A percentile compares a stretch with the other conserved stretches of the same genome.
These are phyloP conservation scores for Apostichopus leukothele DNA, from an alignment of 53 echinoderm and acorn worm species.

Conservation along the genomic window DNA sequence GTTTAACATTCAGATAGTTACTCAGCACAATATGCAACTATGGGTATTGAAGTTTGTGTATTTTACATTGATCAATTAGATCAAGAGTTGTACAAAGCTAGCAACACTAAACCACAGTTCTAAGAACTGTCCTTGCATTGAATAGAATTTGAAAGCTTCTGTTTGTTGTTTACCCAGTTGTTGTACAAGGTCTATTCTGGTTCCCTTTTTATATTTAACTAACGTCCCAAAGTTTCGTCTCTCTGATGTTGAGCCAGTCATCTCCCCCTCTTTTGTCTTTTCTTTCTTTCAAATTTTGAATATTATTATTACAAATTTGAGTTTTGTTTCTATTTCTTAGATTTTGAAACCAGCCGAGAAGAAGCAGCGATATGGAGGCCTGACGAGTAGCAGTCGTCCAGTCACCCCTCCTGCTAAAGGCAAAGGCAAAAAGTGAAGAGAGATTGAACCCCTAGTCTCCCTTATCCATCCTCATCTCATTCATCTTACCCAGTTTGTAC, in stretches of 20 bases:
- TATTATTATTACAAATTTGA: background rate
- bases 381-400: slow-evolving; percentile 58
- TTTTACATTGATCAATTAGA: no score
- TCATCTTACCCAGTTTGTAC: background rate
- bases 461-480: background rate
- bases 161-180: no score
- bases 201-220: no score
- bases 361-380: slow-evolving; percentile 79
- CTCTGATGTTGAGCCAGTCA: background rate
- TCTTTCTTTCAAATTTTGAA: background rate
- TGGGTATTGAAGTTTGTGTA: no score
- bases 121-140: no score
- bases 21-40: no score
- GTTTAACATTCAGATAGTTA: no score
- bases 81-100: no score
- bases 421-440: slow-evolving; percentile 63
- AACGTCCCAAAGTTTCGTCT: background rate
- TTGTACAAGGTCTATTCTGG: no score
- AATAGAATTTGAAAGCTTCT: no score
- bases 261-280: background rate
- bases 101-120: no score
- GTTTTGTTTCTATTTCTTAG: slow-evolving; percentile 38
- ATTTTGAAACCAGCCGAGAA: slow-evolving; percentile 98
- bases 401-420: slow-evolving; percentile 86
- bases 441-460: background rate